Evolutionary conservation across 2,113 vertebrate genomes (phyloP).

Genomic region (Rattus norvegicus): GRCr8 NC_086036.1:3394001-3394500

Average conservation of each 20-base stretch:
- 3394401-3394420: not conserved
- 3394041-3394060: not conserved
- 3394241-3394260: not conserved
- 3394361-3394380: not conserved
- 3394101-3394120: not conserved
- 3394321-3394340: not conserved
- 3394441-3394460: not conserved
- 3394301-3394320: not conserved
- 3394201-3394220: not conserved
- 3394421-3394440: not conserved
- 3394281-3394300: not conserved
- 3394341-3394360: not conserved
- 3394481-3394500: too few relatives aligned
- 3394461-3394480: not conserved
- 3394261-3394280: not conserved
- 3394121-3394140: not conserved
- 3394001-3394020: not conserved
- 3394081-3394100: not conserved
- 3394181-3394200: not conserved
- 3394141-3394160: not conserved
- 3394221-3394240: not conserved
- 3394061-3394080: not conserved
- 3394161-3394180: not conserved
- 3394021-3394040: not conserved
- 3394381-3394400: not conserved